A percentile compares a stretch with the other conserved stretches of the same genome.
Evolutionary conservation across 2,797 vertebrate species (phyloP).

Genomic region (Ctenopoma kingsleyae): DNA sequence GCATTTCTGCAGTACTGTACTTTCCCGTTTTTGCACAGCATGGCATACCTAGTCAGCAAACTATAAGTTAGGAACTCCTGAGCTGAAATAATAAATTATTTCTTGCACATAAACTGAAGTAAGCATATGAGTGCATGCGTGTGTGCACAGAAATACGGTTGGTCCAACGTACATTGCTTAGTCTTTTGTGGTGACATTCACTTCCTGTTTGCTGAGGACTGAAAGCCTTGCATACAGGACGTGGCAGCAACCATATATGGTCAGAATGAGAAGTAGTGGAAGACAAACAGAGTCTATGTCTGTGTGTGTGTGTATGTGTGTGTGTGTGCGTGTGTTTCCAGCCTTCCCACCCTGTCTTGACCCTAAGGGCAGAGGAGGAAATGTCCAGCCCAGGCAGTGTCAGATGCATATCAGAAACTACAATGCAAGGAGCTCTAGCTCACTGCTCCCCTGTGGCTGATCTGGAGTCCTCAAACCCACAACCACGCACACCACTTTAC

Average conservation of each 20-base stretch:
- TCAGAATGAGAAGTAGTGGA: conserved; percentile 62
- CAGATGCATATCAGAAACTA: conserved; percentile 54
- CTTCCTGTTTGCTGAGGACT: conserved; percentile 74
- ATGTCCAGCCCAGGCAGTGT: conserved; percentile 60
- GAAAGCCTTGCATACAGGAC: conserved; percentile 53
- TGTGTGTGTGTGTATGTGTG: conserved; percentile 8
- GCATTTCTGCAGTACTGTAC: conserved; percentile 1
- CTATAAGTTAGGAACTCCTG: too few species aligned
- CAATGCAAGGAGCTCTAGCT: conserved; percentile 14
- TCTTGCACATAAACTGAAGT: not conserved
- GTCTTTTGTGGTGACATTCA: conserved; percentile 53
- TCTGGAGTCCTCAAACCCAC: conserved; percentile 15
- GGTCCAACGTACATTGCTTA: not conserved
- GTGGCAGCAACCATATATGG: conserved; percentile 74
- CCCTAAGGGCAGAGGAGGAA: conserved; percentile 64
- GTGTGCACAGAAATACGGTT: not conserved
- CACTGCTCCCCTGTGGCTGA: conserved; percentile 9
- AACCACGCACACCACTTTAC: not conserved
- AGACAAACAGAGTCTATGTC: conserved; percentile 14
- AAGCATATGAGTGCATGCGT: not conserved
- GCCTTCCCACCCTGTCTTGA: conserved; percentile 55
- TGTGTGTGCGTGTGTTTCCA: conserved; percentile 16
- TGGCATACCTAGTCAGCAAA: too few species aligned
- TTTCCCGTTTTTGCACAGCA: not conserved
- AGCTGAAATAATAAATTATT: too few species aligned